Evolutionary conservation across 2,888 invertebrate species (phyloP), one percentile per base, ranked within the genome.

Genomic region (Temnothorax rugatulus): DNA sequence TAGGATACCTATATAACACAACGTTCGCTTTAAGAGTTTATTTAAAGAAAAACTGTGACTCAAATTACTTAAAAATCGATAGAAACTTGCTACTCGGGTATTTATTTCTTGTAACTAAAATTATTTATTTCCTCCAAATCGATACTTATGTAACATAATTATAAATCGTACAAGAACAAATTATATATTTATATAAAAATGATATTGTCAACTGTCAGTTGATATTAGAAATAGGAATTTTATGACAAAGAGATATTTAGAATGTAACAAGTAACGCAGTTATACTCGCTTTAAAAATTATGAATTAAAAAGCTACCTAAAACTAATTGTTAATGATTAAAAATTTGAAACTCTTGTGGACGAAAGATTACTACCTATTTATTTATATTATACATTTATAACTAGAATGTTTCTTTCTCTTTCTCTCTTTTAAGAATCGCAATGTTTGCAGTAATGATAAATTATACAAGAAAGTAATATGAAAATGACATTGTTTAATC

Each of bases 401-500:
- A 52, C 13, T 21, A 34, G 9, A 38, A 50, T 1, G n/a, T 66
- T 34, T 2, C 2, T 38, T 52, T 71, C n/a, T 69, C 4, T 71
- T 18, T 4, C 11, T 34, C 5, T 52, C 2, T 0, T 64, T 64
- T 64, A 41, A 64, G 9, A 71, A 0, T 8, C 8, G 2, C 5
- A 0, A 41, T 41, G 15, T 13, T 21, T 41, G 38, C 15, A 4
- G 2, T n/a, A 9, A 29, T 71, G 4, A 71, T 34, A n/a, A 52
- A 54, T 57, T 41, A 57, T 57, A 57, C 25, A 73, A 57, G 25
- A 59, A 41, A 38, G 44, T 4, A 50, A 52, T 52, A 71, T 38
- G 25, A n/a, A 52, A 76, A 54, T 52, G 69, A 54, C n/a, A 77
- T 68, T 54, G 41, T 54, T 68, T 54, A 54, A 68, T 77, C 52